Percentiles rank a stretch among this genome's conserved stretches.
phyloP scores from a whole-genome alignment of 2,888 invertebrate species.

The Rapana venosa region DNA sequence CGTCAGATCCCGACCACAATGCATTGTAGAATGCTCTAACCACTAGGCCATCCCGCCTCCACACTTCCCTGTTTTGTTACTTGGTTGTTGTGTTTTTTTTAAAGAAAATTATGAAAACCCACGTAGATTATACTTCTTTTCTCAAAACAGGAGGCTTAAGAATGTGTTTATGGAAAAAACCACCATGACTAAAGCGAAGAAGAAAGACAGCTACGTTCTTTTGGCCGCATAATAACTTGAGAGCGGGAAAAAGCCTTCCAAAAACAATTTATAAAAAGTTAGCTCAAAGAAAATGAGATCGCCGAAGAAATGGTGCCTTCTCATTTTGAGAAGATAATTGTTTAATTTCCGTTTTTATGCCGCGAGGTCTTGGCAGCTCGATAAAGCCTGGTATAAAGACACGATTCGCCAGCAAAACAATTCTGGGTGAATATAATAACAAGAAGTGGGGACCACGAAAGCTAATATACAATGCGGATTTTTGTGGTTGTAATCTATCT shows the following conservation, averaged over 20 bases:
- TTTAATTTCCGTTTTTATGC: conserved; percentile 3
- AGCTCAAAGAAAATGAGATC: conserved; percentile 1
- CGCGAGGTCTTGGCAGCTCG: background rate
- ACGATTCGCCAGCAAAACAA: background rate
- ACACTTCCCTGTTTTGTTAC: too few species aligned
- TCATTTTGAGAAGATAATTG: background rate
- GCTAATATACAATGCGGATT: background rate
- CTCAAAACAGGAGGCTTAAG: background rate
- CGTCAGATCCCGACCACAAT: too few species aligned
- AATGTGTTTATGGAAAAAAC: background rate
- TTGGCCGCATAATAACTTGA: background rate
- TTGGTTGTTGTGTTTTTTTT: too few species aligned
- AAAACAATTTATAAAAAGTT: background rate
- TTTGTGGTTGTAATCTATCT: background rate
- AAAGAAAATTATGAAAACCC: too few species aligned
- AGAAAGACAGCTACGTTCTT: background rate
- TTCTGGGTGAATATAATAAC: too few species aligned
- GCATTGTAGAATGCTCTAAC: too few species aligned
- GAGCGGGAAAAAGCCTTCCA: background rate
- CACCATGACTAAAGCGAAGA: background rate
- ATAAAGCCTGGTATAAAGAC: background rate
- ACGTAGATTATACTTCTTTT: too few species aligned
- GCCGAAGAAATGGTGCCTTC: background rate
- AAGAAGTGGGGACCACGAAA: too few species aligned
- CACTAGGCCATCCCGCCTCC: too few species aligned